Base-by-base conservation (phyloP, 2,888 invertebrate species). In the Azorinus chamasolen region DNA sequence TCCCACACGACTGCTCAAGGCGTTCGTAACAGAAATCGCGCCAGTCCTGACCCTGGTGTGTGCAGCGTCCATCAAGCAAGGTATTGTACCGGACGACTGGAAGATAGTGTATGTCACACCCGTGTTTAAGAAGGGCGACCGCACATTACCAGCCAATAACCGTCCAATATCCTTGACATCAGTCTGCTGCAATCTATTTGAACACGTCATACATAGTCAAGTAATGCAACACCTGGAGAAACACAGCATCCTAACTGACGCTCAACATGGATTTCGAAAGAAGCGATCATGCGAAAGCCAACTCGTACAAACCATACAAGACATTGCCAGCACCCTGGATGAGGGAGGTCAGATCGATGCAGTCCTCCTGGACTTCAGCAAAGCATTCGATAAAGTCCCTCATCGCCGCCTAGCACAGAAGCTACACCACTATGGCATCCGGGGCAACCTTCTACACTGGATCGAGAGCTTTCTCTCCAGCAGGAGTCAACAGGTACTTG, bases 251-350 rank as follows among this genome's bases (percentile, higher is more conserved):
- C 61, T 83, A 6, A 37, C 59, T 16, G 69, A 77, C 41, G n/a
- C 46, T 5, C 80, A 85, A 57, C 75, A 78, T 39, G 82, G 80
- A n/a, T 2, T 86, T 81, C 45, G 25, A 73, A 16, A 72, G 41
- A 22, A 68, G 55, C 24, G 63, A 2, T 81, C 83, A 5, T 75
- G 75, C 45, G 76, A 79, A 20, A 77, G 68, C 16, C 79, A 86
- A 54, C 73, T 86, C 8, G 51, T 81, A 22, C 65, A 58, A 2
- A 63, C 68, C 22, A 51, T 68, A 12, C 71, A 81, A 16, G 74
- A 81, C 20, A n/a, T 68, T n/a, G 54, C 62, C 6, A 20, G 32
- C 43, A 53, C 27, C 25, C 18, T 75, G 12, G 76, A 82, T 12
- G 39, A 70, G 2, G 62, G 66, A 16, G 14, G 53, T n/a, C 65